Conservation (phyloP, 1,140 invertebrate species). For the Parasteatoda tepidariorum region DNA sequence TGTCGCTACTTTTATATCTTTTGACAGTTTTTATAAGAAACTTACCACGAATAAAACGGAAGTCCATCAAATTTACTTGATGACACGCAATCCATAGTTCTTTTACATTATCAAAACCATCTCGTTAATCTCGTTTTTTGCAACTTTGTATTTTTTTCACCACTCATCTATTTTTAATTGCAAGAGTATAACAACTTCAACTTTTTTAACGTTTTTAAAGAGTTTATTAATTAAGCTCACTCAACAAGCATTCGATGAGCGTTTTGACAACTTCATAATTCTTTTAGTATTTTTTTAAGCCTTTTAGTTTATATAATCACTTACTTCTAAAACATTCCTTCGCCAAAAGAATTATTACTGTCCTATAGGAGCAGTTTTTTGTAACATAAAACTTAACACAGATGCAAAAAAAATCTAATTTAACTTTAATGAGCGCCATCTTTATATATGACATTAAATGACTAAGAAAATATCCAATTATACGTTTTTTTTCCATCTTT, state of each 20-base stretch:
- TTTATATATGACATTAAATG: slow-evolving; percentile 43
- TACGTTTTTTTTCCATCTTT: slow-evolving; percentile 5
- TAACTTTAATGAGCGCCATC: slow-evolving; percentile 51
- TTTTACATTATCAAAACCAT: not conserved
- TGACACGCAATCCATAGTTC: not conserved
- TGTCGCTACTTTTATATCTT: not conserved
- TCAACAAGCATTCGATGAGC: slow-evolving; percentile 30
- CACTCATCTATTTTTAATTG: slow-evolving; percentile 22
- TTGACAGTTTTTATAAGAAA: not conserved
- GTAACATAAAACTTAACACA: slow-evolving; percentile 1
- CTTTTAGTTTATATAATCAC: not conserved
- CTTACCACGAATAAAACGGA: not conserved
- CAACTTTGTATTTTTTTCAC: not conserved
- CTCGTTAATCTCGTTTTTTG: not conserved
- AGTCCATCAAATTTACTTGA: not conserved
- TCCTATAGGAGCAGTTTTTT: slow-evolving; percentile 18
- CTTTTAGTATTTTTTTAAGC: slow-evolving; percentile 5
- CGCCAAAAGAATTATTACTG: slow-evolving; percentile 22
- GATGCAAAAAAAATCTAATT: slow-evolving; percentile 21
- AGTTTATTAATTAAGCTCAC: slow-evolving; percentile 44
- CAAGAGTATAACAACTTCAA: slow-evolving; percentile 20
- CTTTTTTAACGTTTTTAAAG: not conserved
- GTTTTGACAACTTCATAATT: slow-evolving; percentile 32
- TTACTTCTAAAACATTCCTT: slow-evolving; percentile 4
- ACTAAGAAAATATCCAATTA: slow-evolving; percentile 58